Conservation (phyloP, 1,140 invertebrate species). For the Eriosoma lanigerum region DNA sequence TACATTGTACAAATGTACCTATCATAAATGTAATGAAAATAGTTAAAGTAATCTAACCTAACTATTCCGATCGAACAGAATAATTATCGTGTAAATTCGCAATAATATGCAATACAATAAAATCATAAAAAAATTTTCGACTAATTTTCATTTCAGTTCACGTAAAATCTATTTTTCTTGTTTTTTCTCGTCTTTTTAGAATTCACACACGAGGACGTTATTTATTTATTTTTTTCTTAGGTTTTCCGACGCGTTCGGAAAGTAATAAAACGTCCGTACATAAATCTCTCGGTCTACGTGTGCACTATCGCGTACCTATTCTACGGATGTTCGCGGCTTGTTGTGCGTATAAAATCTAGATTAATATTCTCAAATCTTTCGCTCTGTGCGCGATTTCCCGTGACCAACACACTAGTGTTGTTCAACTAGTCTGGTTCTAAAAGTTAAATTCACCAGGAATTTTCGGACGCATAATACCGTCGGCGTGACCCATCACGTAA, state of each 20-base stretch:
- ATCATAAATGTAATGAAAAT: too few species aligned
- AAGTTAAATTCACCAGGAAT: conserved; percentile 21
- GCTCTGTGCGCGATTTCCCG: too few species aligned
- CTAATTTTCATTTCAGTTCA: conserved; percentile 37
- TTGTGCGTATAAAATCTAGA: conserved; percentile 23
- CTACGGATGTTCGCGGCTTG: background rate
- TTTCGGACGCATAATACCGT: background rate
- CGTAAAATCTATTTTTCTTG: conserved; percentile 46
- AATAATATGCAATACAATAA: background rate
- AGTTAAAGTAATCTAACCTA: too few species aligned
- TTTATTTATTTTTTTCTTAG: background rate
- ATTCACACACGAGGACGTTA: background rate
- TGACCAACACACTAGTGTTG: too few species aligned
- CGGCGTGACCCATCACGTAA: conserved; percentile 8
- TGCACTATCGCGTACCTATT: background rate
- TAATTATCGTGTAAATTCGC: too few species aligned
- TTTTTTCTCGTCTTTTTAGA: conserved; percentile 38
- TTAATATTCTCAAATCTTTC: background rate
- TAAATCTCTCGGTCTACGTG: conserved; percentile 37
- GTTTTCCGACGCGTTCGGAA: background rate
- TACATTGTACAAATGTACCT: too few species aligned
- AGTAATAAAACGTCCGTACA: conserved; percentile 37
- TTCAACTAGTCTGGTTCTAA: too few species aligned
- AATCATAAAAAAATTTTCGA: background rate
- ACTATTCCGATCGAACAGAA: too few species aligned